A percentile compares a stretch with the other conserved stretches of the same genome.
These are phyloP conservation scores for Melanogrammus aeglefinus DNA, from an alignment of 2,797 vertebrate genomes.

Conservation along the genomic window DNA sequence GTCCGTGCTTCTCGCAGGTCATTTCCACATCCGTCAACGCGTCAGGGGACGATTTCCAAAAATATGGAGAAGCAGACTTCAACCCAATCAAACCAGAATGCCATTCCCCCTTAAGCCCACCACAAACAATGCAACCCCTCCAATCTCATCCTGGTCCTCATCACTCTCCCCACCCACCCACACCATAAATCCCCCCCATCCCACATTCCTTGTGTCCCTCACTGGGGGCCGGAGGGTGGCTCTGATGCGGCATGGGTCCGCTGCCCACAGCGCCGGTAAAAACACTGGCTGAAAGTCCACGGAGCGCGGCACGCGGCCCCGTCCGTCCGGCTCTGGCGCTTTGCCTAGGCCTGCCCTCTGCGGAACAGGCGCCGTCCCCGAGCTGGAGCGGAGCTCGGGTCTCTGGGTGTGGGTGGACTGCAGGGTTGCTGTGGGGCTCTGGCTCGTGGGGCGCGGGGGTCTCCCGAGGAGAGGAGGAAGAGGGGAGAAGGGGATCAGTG, in stretches of 20 bases:
- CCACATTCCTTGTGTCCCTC: neutral
- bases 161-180: neutral
- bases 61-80: neutral
- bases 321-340: slow-evolving; percentile 92
- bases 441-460: slow-evolving; percentile 65
- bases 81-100: neutral
- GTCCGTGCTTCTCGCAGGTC: neutral
- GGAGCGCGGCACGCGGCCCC: slow-evolving; percentile 90
- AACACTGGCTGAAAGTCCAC: slow-evolving; percentile 98
- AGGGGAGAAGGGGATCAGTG: slow-evolving; percentile 9
- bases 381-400: slow-evolving; percentile 97
- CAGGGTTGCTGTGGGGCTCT: slow-evolving; percentile 93
- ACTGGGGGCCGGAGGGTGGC: slow-evolving; percentile 44
- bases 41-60: neutral
- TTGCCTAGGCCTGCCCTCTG: too few relatives aligned
- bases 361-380: slow-evolving; percentile 87
- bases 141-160: slow-evolving; percentile 11
- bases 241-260: slow-evolving; percentile 82
- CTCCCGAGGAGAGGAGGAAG: slow-evolving; percentile 20
- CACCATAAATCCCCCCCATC: neutral
- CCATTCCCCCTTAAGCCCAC: neutral
- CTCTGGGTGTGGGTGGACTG: slow-evolving; percentile 95
- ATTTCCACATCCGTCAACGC: neutral
- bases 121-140: neutral
- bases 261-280: slow-evolving; percentile 88